phyloP scores from a whole-genome alignment of 2,113 vertebrate species.

The Calidris pygmaea region DNA sequence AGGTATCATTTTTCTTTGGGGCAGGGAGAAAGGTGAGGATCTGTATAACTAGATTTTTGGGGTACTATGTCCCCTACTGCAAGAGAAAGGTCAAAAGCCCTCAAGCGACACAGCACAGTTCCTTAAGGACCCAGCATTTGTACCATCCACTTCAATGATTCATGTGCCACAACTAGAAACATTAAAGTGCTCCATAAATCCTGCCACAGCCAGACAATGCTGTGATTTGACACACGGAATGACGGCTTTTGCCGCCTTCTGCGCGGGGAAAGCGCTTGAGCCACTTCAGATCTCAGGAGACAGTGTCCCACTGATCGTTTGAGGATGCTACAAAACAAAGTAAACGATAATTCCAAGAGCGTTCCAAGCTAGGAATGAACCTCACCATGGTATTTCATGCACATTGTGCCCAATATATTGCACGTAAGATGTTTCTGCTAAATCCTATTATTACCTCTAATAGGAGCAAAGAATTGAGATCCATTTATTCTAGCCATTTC shows the following conservation, averaged over 20 bases:
- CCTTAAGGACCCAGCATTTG: neutral
- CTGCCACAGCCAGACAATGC: neutral
- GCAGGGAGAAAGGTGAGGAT: neutral
- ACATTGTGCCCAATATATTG: neutral
- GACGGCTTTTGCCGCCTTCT: neutral
- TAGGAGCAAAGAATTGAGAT: neutral
- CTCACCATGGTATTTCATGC: neutral
- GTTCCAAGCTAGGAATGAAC: neutral
- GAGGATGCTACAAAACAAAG: neutral
- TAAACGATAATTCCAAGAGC: accelerated
- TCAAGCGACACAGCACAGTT: neutral
- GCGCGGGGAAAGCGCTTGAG: accelerated
- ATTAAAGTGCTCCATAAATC: neutral
- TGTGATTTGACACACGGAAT: neutral
- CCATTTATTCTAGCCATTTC: neutral
- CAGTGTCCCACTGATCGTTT: neutral
- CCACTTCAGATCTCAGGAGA: neutral
- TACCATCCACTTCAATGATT: neutral
- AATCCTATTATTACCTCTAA: neutral
- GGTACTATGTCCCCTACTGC: neutral
- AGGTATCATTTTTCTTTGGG: neutral
- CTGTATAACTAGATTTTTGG: neutral
- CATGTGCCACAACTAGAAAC: neutral
- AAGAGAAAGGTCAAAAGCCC: neutral
- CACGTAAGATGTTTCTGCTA: neutral